A percentile compares a stretch with the other conserved stretches of the same genome.
phyloP scores from a whole-genome alignment of 1,140 invertebrate genomes.

The Archegozetes longisetosus region DNA sequence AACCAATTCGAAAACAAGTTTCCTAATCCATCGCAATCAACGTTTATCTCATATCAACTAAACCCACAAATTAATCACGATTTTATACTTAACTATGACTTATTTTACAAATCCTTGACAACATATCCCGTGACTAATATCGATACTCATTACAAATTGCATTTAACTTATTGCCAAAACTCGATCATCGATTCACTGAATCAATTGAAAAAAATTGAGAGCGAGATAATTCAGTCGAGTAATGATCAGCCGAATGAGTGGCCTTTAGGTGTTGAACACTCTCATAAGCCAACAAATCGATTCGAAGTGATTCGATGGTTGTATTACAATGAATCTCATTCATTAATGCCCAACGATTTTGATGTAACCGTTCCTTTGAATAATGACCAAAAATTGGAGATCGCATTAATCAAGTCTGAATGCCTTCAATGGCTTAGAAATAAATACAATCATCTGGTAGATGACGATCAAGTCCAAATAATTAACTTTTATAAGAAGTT shows the following conservation, averaged over 20 bases:
- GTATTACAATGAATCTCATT: slow-evolving; percentile 64
- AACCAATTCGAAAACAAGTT: neutral
- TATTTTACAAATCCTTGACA: neutral
- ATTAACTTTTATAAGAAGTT: slow-evolving; percentile 65
- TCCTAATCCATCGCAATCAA: neutral
- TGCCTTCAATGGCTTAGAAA: slow-evolving; percentile 15
- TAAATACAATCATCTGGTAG: slow-evolving; percentile 39
- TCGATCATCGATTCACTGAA: slow-evolving; percentile 13
- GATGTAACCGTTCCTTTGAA: slow-evolving; percentile 25
- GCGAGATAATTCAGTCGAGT: slow-evolving; percentile 11
- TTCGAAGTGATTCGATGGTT: slow-evolving; percentile 73
- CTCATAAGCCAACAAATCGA: slow-evolving; percentile 47
- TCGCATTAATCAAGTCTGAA: slow-evolving; percentile 24
- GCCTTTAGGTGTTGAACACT: slow-evolving; percentile 58
- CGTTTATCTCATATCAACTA: slow-evolving; percentile 7
- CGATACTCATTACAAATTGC: slow-evolving; percentile 15
- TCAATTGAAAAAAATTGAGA: slow-evolving; percentile 13
- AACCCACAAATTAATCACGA: neutral
- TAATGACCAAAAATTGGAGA: slow-evolving; percentile 26
- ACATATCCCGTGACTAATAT: slow-evolving; percentile 3
- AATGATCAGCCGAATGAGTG: slow-evolving; percentile 32
- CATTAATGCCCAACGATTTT: slow-evolving; percentile 38
- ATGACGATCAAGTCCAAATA: slow-evolving; percentile 38
- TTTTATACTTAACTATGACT: neutral
- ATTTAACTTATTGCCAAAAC: slow-evolving; percentile 17